phyloP scores from a whole-genome alignment of 2,797 vertebrate genomes.

The Pantherophis alleghaniensis region DNA sequence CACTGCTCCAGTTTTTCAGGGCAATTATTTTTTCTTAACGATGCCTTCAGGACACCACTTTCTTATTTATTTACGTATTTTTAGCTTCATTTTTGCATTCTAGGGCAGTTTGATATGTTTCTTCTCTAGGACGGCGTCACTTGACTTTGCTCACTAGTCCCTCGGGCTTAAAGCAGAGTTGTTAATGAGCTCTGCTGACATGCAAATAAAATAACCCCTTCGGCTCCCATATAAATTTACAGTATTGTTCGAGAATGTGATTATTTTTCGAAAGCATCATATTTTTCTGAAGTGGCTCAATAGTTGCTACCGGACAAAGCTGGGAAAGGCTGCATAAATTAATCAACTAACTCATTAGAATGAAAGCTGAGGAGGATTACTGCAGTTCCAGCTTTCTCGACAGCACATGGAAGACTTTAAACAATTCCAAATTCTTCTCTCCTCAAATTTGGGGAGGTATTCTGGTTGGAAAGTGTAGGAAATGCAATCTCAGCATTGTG shows the following conservation, averaged over 20 bases:
- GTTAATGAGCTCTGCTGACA: conserved; percentile 26
- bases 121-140: neutral
- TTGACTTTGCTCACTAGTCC: neutral
- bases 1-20: conserved; percentile 21
- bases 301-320: neutral
- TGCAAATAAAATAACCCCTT: neutral
- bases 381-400: neutral
- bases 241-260: conserved; percentile 18
- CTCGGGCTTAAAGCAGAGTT: neutral
- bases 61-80: conserved; percentile 9
- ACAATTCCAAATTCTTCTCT: neutral
- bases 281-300: neutral
- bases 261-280: neutral
- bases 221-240: neutral
- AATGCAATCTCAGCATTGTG: neutral
- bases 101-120: neutral
- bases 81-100: neutral
- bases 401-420: accelerated
- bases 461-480: neutral
- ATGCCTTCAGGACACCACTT: conserved; percentile 21
- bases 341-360: neutral
- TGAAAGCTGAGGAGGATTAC: neutral
- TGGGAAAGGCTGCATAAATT: neutral
- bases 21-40: neutral
- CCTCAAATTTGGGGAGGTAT: neutral